Conservation (phyloP, 2,888 invertebrate genomes). For the Cantharis lateralis region DNA sequence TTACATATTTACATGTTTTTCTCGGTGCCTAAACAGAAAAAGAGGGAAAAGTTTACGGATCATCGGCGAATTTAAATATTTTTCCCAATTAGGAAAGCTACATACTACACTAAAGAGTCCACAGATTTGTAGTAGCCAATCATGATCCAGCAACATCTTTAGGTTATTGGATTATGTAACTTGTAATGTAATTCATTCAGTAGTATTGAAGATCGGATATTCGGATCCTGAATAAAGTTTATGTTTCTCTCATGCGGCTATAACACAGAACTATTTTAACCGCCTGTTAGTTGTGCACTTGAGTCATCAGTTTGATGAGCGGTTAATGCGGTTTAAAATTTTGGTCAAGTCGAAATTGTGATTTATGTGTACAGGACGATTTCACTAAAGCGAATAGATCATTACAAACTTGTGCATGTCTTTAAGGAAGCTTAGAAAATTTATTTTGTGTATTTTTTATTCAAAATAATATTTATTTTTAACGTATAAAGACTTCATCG, state of each 20-base stretch:
- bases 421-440: neutral
- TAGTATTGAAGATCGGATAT: neutral
- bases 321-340: neutral
- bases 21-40: neutral
- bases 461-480: neutral
- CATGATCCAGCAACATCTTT: neutral
- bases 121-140: neutral
- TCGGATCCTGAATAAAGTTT: neutral
- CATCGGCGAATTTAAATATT: neutral
- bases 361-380: neutral
- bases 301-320: neutral
- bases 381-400: neutral
- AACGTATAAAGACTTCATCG: neutral
- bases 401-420: neutral
- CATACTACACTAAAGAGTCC: neutral
- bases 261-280: neutral
- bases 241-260: neutral
- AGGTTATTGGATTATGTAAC: neutral
- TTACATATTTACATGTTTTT: neutral
- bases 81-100: neutral
- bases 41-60: neutral
- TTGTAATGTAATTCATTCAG: neutral
- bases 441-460: neutral
- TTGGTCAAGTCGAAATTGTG: neutral
- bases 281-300: neutral